These are phyloP conservation scores for Cristatella mucedo DNA, from an alignment of 2,888 invertebrate genomes.

Conservation along the genomic window DNA sequence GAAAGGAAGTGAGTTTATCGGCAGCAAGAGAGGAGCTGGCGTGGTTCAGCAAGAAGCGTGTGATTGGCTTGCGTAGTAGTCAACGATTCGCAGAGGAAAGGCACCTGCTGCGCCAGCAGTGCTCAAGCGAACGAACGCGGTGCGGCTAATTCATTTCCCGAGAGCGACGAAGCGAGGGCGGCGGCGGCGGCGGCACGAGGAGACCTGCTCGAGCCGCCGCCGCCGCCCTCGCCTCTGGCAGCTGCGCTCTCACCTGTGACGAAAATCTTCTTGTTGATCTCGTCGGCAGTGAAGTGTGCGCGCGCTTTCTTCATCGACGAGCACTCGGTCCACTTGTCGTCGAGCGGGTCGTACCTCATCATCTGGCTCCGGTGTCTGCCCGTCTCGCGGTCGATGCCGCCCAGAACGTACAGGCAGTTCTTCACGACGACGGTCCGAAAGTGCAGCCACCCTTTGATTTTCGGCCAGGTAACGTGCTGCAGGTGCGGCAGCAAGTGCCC, in stretches of 20 bases:
- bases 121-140: no score
- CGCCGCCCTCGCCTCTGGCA: no score
- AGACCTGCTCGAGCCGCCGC: no score
- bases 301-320: slow-evolving; percentile 18
- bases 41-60: no score
- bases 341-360: slow-evolving; percentile 21
- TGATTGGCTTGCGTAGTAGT: no score
- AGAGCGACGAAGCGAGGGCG: no score
- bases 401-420: slow-evolving; percentile 6
- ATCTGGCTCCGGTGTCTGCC: slow-evolving; percentile 22
- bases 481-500: slow-evolving; percentile 6
- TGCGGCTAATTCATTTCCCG: no score
- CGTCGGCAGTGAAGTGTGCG: slow-evolving; percentile 2
- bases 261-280: background rate
- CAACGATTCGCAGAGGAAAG: no score
- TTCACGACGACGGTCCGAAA: slow-evolving; percentile 4
- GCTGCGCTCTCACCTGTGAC: slow-evolving; percentile 4
- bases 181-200: no score
- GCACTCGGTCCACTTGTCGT: slow-evolving; percentile 27
- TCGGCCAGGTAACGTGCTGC: slow-evolving; percentile 7
- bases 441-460: slow-evolving; percentile 5
- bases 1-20: no score
- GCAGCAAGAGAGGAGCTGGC: no score
- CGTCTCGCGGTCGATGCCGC: slow-evolving; percentile 4
- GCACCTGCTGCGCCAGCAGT: no score